Conservation (phyloP, 2,888 invertebrate genomes). For the Epistrophe eligans region DNA sequence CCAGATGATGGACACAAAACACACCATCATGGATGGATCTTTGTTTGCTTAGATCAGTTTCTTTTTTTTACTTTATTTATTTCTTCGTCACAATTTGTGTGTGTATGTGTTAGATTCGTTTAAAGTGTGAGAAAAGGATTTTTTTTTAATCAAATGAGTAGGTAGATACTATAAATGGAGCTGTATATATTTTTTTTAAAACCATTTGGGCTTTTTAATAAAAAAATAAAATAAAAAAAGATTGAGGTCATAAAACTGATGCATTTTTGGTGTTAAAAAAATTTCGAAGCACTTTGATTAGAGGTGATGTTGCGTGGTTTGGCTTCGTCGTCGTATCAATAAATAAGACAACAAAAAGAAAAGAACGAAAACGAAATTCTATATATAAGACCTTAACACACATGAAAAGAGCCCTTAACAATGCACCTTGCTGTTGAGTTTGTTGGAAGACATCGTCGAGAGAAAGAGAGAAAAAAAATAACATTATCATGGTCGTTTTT, state of each 20-base stretch:
- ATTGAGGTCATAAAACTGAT: conserved; percentile 76
- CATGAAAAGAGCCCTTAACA: conserved; percentile 31
- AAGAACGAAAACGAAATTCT: conserved; percentile 26
- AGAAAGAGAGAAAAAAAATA: background rate
- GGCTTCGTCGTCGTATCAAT: conserved; percentile 61
- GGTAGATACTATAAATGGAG: conserved; percentile 43
- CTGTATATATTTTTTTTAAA: conserved; percentile 2
- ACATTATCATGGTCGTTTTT: conserved; percentile 62
- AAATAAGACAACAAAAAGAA: conserved; percentile 52
- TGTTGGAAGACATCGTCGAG: background rate
- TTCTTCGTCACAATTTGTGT: conserved; percentile 28
- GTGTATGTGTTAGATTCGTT: conserved; percentile 49
- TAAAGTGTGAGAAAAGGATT: conserved; percentile 72
- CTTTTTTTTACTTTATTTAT: background rate
- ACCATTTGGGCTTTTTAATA: background rate
- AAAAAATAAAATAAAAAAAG: conserved; percentile 43
- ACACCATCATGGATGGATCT: conserved; percentile 30
- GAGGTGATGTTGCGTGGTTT: conserved; percentile 60
- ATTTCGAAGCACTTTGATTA: conserved; percentile 68
- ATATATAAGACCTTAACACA: background rate
- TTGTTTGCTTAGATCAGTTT: conserved; percentile 31
- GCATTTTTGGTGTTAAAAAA: conserved; percentile 75
- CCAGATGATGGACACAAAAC: conserved; percentile 62
- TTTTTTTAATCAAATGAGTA: conserved; percentile 45
- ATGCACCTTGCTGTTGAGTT: conserved; percentile 57